Evolutionary conservation across 2,113 vertebrate genomes (phyloP), one percentile per base, ranked within the genome.

Genomic region (Poecilia latipinna): DNA sequence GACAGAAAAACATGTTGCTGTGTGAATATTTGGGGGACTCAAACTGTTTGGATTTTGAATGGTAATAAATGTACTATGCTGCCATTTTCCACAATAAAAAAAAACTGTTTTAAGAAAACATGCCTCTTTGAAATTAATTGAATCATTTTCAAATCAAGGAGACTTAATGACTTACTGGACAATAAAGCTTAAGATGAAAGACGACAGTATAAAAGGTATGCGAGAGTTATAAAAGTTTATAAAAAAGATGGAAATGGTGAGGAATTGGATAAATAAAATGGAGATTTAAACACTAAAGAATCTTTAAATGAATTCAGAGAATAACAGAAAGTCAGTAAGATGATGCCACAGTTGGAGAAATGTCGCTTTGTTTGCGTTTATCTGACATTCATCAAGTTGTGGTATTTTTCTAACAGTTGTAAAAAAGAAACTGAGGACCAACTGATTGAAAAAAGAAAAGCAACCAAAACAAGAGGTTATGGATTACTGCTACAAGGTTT

Each of bases 81-180:
- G 64, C 61, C 35, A 39, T 79, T 83, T 82, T 82, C 22, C 65
- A 68, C 57, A 85, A 85, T 89, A 84, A 80, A 84, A 61, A 31
- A 62, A 24, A 10, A 54, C 3, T 29, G 63, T 65, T 8, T 2
- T 22, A 6, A 57, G 7, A 22, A 19, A 57, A 57, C 8, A 57
- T 24, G 8, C 22, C 5, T n/a, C 51, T 57, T 10, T 57, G 51
- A 57, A n/a, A 24, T 24, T 24, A 57, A 10, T 57, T n/a, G 22
- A 24, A 54, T 4, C 17, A 1, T 19, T 54, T 54, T 54, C 2
- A 54, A 54, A 22, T 54, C 48, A 54, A 19, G 48, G 19, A 17
- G 48, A 6, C 7, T 54, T 19, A 54, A 19, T 6, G 24, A 54
- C 17, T 22, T 54, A 24, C 48, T 54, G 17, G 17, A 54, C 17